phyloP scores from a whole-genome alignment of 2,797 vertebrate genomes.

The Astyanax mexicanus region DNA sequence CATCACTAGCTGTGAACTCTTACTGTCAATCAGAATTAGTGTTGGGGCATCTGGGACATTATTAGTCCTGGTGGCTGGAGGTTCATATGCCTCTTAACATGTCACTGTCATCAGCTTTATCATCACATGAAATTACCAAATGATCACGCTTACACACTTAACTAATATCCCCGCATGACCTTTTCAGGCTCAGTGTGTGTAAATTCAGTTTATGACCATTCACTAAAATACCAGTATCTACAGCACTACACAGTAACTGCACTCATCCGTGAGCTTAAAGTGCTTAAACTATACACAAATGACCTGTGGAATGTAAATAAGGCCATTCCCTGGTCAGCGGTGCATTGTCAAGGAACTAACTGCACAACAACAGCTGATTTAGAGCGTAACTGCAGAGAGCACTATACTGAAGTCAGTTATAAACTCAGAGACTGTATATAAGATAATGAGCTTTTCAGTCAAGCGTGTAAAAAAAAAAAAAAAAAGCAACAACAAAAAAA shows the following conservation, averaged over 20 bases:
- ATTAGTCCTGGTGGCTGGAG: conserved; percentile 17
- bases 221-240: neutral
- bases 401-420: neutral
- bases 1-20: conserved; percentile 17
- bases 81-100: conserved; percentile 9
- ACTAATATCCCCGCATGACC: conserved; percentile 9
- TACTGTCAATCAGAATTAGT: conserved; percentile 35
- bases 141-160: neutral
- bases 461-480: neutral
- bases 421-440: neutral
- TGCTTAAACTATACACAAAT: neutral
- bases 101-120: conserved; percentile 19
- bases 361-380: neutral
- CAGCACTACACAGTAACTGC: neutral
- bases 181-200: neutral
- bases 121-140: conserved; percentile 31
- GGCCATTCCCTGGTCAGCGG: neutral
- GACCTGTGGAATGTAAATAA: neutral
- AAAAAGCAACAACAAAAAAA: too few relatives aligned
- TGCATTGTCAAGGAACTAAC: neutral
- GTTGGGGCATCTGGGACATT: conserved; percentile 2
- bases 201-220: conserved; percentile 1
- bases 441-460: neutral
- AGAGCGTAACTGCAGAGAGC: neutral
- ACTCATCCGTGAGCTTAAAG: neutral